Evolutionary conservation across 1,140 invertebrate species (phyloP), one percentile per base, ranked within the genome.

Genomic region (Octopus sinensis): DNA sequence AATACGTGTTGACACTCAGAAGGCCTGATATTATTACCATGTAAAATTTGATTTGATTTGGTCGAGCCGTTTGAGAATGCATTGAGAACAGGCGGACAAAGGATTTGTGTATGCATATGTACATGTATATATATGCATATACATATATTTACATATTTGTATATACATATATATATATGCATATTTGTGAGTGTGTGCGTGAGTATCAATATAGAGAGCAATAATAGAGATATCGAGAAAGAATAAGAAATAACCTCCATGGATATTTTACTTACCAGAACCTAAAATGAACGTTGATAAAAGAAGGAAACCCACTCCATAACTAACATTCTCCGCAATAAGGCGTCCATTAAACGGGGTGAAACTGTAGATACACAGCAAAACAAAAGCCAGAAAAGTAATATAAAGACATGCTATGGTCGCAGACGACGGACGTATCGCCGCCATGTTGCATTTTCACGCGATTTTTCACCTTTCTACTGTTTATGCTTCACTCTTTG

Each of bases 331-430:
- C 62, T 83, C 75, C 9, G 82, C 82, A 76, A 83, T 82, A 30
- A 10, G 54, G 76, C 80, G 81, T 73, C 68, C 68, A 78, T n/a
- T 80, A 0, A 82, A 79, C 12, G 83, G 76, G 17, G 78, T 82
- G 81, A 86, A 86, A 77, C 83, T 84, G 79, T 84, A 86, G 73
- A 86, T 73, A 53, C 81, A 81, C 43, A 86, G 80, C 30, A 84
- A 68, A 3, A 84, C 78, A 30, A 86, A 78, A 7, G 81, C 81
- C 53, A 84, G 81, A 78, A 83, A 82, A 71, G 83, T 80, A 4
- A 62, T 79, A 80, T 84, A 86, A 12, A 84, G 52, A 30, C 54
- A 73, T 13, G 84, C 85, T 77, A 84, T 80, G 4, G 83, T 84
- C 4, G 85, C 85, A 30, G 83, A 81, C 4, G 80, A 82, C 17